These are phyloP conservation scores for Pipistrellus nathusii DNA, from an alignment of 2,797 vertebrate genomes.

Conservation along the genomic window DNA sequence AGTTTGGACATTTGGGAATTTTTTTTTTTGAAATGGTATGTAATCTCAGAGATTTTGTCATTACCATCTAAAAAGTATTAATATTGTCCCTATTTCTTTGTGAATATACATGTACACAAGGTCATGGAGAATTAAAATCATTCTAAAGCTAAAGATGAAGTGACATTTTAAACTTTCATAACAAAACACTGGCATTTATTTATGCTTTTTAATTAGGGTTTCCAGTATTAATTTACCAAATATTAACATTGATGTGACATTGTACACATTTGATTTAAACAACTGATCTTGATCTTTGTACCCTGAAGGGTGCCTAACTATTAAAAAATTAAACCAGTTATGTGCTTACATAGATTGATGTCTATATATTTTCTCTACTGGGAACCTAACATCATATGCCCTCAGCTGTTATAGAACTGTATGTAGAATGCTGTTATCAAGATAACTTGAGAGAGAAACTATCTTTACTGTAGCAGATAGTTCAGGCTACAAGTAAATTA, in stretches of 20 bases:
- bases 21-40: background rate
- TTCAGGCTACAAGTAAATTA: slow-evolving; percentile 32
- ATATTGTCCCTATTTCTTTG: background rate
- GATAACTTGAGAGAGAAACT: slow-evolving; percentile 6
- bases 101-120: background rate
- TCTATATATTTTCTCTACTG: background rate
- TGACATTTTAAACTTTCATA: background rate
- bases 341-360: background rate
- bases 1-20: background rate
- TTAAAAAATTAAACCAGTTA: slow-evolving; percentile 34
- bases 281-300: background rate
- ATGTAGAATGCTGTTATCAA: background rate
- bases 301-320: background rate
- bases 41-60: background rate
- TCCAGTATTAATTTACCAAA: slow-evolving; percentile 11
- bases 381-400: background rate
- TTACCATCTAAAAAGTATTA: background rate
- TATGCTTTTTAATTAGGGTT: background rate
- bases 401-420: background rate
- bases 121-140: background rate
- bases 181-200: background rate
- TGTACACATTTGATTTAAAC: background rate
- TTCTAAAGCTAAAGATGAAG: background rate
- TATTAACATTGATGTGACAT: background rate
- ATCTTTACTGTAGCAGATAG: background rate